Conservation (phyloP, 1,140 invertebrate genomes). For the Diuraphis noxia region DNA sequence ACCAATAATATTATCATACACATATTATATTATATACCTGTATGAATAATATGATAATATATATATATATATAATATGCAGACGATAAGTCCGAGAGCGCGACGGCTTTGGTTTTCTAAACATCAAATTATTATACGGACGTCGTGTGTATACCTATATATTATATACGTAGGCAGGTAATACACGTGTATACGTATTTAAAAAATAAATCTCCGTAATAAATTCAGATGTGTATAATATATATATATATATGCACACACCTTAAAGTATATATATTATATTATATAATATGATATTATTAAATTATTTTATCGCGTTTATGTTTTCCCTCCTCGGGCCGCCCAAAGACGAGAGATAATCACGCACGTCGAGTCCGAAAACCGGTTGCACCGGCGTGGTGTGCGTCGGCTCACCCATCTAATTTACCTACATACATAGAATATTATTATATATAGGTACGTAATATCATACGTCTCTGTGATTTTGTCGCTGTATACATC, state of each 20-base stretch:
- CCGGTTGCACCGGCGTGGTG: not conserved
- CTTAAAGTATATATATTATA: too few species aligned
- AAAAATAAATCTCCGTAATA: conserved; percentile 26
- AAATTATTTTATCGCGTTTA: not conserved
- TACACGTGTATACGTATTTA: not conserved
- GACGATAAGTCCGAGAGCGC: not conserved
- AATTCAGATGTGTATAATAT: conserved; percentile 10
- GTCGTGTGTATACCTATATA: not conserved
- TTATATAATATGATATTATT: not conserved
- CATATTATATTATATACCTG: not conserved
- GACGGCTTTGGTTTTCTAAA: not conserved
- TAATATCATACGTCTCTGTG: not conserved
- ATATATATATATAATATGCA: not conserved
- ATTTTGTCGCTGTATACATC: not conserved
- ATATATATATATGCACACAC: not conserved
- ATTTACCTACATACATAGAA: not conserved
- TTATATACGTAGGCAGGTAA: not conserved
- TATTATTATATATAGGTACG: not conserved
- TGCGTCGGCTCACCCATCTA: not conserved
- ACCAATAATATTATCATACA: not conserved
- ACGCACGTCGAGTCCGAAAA: not conserved
- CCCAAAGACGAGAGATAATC: not conserved
- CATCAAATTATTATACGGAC: not conserved
- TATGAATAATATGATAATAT: not conserved
- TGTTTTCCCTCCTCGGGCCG: not conserved